Evolutionary conservation across 2,888 invertebrate genomes (phyloP).

Genomic region (Bibio marci): DNA sequence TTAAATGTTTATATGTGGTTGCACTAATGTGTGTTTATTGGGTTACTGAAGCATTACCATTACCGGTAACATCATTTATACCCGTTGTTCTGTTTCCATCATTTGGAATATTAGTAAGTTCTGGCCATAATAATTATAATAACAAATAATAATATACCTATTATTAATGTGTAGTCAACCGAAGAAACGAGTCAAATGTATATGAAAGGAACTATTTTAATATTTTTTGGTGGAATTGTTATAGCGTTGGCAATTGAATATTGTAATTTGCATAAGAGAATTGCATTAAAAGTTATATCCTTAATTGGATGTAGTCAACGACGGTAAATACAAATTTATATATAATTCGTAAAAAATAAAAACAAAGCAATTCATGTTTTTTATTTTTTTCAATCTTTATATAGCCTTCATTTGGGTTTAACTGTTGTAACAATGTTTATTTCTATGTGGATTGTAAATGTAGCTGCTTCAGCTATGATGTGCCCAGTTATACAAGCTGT

Average conservation of each 20-base stretch:
- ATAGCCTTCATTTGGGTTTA: too few relatives aligned
- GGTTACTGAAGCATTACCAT: conserved; percentile 66
- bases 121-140: too few relatives aligned
- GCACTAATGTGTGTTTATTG: conserved; percentile 67
- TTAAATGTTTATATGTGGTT: conserved; percentile 63
- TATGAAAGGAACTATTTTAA: conserved; percentile 67
- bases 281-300: conserved; percentile 68
- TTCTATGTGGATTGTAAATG: conserved; percentile 94
- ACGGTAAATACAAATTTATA: too few relatives aligned
- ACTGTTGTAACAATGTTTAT: conserved; percentile 67
- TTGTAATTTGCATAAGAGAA: conserved; percentile 72
- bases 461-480: conserved; percentile 89
- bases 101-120: conserved; percentile 52
- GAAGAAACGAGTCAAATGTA: conserved; percentile 51
- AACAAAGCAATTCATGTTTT: too few relatives aligned
- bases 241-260: conserved; percentile 83
- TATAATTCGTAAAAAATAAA: too few relatives aligned
- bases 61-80: conserved; percentile 68
- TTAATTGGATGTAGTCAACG: conserved; percentile 57
- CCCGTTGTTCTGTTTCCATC: conserved; percentile 69
- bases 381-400: too few relatives aligned
- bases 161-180: conserved; percentile 23
- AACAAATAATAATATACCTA: too few relatives aligned
- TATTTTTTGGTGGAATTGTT: conserved; percentile 79
- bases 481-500: conserved; percentile 83